Evolutionary conservation across 2,113 vertebrate species (phyloP).

Genomic region (Spermophilus dauricus): DNA sequence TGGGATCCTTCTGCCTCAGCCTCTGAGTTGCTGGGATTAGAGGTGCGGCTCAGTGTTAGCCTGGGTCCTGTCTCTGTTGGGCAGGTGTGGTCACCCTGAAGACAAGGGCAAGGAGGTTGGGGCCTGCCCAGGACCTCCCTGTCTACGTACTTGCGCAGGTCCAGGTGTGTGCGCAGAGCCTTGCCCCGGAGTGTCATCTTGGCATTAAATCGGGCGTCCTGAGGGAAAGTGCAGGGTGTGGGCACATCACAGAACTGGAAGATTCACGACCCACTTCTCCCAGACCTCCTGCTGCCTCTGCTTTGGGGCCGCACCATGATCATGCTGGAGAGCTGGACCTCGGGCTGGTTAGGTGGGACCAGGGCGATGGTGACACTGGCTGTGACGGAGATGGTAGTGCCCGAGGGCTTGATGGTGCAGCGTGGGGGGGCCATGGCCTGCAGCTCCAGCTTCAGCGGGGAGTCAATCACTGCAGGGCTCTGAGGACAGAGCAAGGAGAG

Average conservation of each 20-base stretch:
- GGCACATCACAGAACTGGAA: background rate
- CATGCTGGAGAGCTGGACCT: slow-evolving; percentile 95
- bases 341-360: slow-evolving; percentile 84
- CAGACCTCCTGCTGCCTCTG: background rate
- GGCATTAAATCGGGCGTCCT: slow-evolving; percentile 94
- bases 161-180: slow-evolving; percentile 91
- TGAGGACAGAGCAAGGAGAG: slow-evolving; percentile 44
- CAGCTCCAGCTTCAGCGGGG: slow-evolving; percentile 92
- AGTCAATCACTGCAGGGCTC: slow-evolving; percentile 91
- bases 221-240: background rate
- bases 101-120: fast-evolving
- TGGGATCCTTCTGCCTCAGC: too few species aligned
- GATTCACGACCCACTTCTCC: fast-evolving
- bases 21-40: too few species aligned
- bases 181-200: slow-evolving; percentile 94
- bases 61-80: background rate
- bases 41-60: background rate
- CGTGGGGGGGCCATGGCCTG: slow-evolving; percentile 89
- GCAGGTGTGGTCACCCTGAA: background rate
- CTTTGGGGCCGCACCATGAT: slow-evolving; percentile 90
- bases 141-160: slow-evolving; percentile 92
- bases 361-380: slow-evolving; percentile 92
- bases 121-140: fast-evolving
- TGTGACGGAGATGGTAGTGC: slow-evolving; percentile 91
- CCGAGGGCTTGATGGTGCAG: slow-evolving; percentile 93